Percentiles rank a stretch among this genome's conserved stretches.
phyloP scores from a whole-genome alignment of 2,888 invertebrate genomes.

The Peribatodes rhomboidaria region DNA sequence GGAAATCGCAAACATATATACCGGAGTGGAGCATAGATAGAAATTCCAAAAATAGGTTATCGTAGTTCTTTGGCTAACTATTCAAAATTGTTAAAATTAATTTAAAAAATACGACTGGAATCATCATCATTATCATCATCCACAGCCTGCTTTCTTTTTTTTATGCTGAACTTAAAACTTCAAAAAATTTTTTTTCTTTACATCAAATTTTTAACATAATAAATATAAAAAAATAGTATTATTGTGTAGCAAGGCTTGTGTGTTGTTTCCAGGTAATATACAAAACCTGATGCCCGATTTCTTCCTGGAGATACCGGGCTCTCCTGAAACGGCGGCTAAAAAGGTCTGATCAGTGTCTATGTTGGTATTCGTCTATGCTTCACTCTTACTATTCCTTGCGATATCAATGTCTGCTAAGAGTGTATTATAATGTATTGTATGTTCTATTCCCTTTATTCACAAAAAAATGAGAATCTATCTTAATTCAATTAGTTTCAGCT shows the following conservation, averaged over 20 bases:
- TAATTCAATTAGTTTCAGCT: too few relatives aligned
- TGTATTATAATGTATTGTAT: background rate
- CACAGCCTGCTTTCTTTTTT: too few relatives aligned
- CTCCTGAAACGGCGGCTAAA: slow-evolving; percentile 55
- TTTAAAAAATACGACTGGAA: background rate
- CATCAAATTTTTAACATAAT: too few relatives aligned
- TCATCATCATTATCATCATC: too few relatives aligned
- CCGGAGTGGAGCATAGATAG: slow-evolving; percentile 19
- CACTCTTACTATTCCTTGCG: slow-evolving; percentile 26
- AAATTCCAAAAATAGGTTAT: slow-evolving; percentile 38
- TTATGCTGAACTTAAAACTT: too few relatives aligned
- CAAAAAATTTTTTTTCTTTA: too few relatives aligned
- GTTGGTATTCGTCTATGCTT: slow-evolving; percentile 22
- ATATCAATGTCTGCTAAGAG: slow-evolving; percentile 7
- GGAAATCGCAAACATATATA: too few relatives aligned
- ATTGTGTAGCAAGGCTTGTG: slow-evolving; percentile 45
- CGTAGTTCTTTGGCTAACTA: slow-evolving; percentile 35
- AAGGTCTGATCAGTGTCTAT: slow-evolving; percentile 63
- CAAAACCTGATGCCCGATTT: slow-evolving; percentile 94
- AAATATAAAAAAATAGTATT: slow-evolving; percentile 56
- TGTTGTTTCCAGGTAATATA: slow-evolving; percentile 85
- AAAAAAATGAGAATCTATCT: too few relatives aligned
- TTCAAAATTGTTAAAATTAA: background rate
- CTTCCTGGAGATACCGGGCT: slow-evolving; percentile 89
- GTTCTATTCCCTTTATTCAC: too few relatives aligned